These are phyloP conservation scores for Acronicta leporina DNA, from an alignment of 2,888 invertebrate genomes.

Conservation along the genomic window DNA sequence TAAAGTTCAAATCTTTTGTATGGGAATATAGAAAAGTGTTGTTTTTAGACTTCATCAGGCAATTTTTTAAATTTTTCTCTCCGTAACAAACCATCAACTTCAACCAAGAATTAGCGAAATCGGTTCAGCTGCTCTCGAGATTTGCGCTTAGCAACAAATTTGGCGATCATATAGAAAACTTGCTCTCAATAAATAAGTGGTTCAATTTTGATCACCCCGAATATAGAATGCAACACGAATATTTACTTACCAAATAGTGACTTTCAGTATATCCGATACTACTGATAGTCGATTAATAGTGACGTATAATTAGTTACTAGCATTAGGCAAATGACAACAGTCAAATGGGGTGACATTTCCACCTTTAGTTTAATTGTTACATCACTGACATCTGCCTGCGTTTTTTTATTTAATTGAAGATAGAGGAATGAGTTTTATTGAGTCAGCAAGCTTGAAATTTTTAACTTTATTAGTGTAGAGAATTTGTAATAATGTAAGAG, in stretches of 20 bases:
- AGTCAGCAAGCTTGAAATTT: not conserved
- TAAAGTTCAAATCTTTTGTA: too few relatives aligned
- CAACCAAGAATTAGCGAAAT: too few relatives aligned
- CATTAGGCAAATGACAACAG: conserved; percentile 56
- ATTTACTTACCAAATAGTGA: conserved; percentile 34
- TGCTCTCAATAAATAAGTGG: too few relatives aligned
- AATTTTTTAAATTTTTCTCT: too few relatives aligned
- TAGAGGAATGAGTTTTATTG: conserved; percentile 21
- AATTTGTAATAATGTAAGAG: too few relatives aligned
- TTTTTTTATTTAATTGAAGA: conserved; percentile 26
- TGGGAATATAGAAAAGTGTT: too few relatives aligned
- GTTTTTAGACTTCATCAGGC: too few relatives aligned
- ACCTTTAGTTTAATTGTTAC: conserved; percentile 62
- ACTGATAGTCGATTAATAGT: conserved; percentile 53
- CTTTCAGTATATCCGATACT: conserved; percentile 55
- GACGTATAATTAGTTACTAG: conserved; percentile 65
- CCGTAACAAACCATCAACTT: too few relatives aligned
- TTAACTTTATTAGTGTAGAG: not conserved
- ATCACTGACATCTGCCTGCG: conserved; percentile 45
- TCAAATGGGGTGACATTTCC: conserved; percentile 49
- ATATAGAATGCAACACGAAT: not conserved
- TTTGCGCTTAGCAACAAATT: too few relatives aligned
- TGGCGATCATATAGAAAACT: too few relatives aligned
- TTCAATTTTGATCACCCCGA: too few relatives aligned
- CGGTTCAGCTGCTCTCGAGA: too few relatives aligned